Percentiles rank a stretch among this genome's conserved stretches.
Evolutionary conservation across 2,113 vertebrate species (phyloP).

Genomic region (Pycnonotus jocosus): DNA sequence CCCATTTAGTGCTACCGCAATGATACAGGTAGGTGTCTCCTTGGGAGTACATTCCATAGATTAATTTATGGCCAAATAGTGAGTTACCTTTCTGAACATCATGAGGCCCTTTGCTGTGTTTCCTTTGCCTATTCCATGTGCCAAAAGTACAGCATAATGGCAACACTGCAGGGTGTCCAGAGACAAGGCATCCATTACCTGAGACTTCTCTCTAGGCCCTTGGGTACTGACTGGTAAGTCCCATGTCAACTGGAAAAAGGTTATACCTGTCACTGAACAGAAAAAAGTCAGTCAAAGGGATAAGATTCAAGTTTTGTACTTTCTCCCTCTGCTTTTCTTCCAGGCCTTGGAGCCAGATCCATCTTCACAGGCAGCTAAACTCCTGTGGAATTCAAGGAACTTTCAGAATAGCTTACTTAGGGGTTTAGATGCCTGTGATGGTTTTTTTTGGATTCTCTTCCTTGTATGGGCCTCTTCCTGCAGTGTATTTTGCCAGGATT

Average conservation of each 20-base stretch:
- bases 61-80: not conserved
- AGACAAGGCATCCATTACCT: not conserved
- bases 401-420: not conserved
- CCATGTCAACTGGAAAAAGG: not conserved
- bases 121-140: not conserved
- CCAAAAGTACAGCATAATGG: not conserved
- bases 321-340: not conserved
- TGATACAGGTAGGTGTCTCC: not conserved
- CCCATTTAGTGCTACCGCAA: not conserved
- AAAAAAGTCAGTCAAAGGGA: not conserved
- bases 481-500: conserved; percentile 22
- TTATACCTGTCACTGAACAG: not conserved
- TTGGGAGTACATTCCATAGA: not conserved
- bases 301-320: not conserved
- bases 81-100: not conserved
- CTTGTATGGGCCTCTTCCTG: not conserved
- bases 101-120: not conserved
- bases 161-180: not conserved
- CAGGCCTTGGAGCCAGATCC: not conserved
- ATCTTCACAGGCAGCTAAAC: not conserved
- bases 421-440: not conserved
- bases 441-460: not conserved
- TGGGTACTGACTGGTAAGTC: not conserved
- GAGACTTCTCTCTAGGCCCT: not conserved
- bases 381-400: not conserved